Percentiles rank a stretch among this genome's conserved stretches.
These are phyloP conservation scores for Acropternis orthonyx DNA, from an alignment of 2,797 vertebrate genomes.

Conservation along the genomic window DNA sequence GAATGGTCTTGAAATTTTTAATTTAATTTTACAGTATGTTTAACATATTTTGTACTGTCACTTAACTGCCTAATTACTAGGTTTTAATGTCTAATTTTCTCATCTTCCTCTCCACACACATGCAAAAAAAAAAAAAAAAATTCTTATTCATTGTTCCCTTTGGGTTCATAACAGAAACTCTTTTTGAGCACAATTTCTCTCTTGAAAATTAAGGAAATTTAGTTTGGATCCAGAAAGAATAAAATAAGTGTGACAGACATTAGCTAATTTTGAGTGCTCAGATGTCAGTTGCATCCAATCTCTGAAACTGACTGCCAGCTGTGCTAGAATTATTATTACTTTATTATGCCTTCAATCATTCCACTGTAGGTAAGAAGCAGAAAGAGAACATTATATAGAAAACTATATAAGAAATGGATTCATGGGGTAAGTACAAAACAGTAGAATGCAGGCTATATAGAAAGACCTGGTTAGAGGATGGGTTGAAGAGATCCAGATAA, in stretches of 20 bases:
- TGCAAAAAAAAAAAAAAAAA: neutral
- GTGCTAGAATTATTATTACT: neutral
- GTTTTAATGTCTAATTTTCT: neutral
- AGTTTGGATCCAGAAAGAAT: neutral
- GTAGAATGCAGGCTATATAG: fast-evolving
- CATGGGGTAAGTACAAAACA: neutral
- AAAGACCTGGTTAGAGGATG: neutral
- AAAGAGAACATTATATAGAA: neutral
- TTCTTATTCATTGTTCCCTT: neutral
- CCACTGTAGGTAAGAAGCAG: neutral
- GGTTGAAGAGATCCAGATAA: neutral
- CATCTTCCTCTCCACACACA: neutral
- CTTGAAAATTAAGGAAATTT: neutral
- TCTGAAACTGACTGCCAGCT: neutral
- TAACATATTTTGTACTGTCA: neutral
- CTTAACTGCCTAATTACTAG: neutral
- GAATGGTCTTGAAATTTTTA: neutral
- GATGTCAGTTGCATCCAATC: neutral
- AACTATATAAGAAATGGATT: neutral
- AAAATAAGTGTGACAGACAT: neutral
- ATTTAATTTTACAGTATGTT: conserved; percentile 8
- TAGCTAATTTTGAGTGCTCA: neutral
- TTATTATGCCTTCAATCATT: neutral
- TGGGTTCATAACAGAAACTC: neutral
- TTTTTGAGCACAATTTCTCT: neutral